phyloP scores from a whole-genome alignment of 2,797 vertebrate genomes.

The Rhabdomys pumilio region DNA sequence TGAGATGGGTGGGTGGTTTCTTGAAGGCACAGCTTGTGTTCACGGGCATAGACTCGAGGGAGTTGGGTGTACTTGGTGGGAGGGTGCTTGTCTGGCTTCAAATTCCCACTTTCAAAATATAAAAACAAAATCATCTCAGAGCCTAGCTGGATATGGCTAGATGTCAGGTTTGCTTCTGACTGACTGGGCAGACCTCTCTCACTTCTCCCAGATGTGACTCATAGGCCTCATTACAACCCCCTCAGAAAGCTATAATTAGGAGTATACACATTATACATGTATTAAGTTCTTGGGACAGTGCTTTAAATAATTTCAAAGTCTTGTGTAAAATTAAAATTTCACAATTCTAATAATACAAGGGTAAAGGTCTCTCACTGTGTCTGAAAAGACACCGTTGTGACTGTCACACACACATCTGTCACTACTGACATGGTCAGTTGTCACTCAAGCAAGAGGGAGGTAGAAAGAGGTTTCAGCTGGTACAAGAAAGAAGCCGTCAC shows the following conservation, averaged over 20 bases:
- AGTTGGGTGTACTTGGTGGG: fast-evolving
- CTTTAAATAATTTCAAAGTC: constrained; percentile 52
- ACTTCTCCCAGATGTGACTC: background rate
- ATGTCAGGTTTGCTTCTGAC: background rate
- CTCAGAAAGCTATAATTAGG: background rate
- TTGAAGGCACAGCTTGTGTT: background rate
- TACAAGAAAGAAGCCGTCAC: background rate
- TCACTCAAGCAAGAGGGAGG: background rate
- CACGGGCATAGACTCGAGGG: background rate
- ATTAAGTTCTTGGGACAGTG: constrained; percentile 16
- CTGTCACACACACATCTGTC: background rate
- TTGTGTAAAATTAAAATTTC: constrained; percentile 38
- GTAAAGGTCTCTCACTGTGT: background rate
- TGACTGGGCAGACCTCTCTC: background rate
- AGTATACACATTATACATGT: background rate
- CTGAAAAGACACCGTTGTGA: background rate
- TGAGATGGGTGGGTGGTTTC: background rate
- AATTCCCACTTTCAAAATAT: background rate
- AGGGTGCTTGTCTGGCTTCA: background rate
- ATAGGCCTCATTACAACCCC: background rate
- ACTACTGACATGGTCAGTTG: background rate
- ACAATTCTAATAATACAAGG: constrained; percentile 20
- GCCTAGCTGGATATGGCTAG: background rate
- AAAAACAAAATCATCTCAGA: background rate
- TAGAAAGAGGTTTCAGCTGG: background rate